These are phyloP conservation scores for Poliocrania exsul DNA, from an alignment of 2,797 vertebrate species.

Conservation along the genomic window DNA sequence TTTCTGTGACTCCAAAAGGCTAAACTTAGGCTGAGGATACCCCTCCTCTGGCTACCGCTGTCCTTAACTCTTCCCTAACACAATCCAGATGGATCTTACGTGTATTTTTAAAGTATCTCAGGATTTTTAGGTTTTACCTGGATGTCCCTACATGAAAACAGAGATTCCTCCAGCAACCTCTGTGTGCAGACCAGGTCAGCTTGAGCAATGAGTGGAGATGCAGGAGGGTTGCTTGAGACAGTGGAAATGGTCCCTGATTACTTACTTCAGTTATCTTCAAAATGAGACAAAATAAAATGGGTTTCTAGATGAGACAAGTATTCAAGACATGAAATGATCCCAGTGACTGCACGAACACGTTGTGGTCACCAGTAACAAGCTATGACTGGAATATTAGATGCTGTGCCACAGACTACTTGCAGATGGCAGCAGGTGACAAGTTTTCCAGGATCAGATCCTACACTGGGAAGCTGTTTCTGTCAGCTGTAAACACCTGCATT, in stretches of 20 bases:
- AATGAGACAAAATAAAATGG: background rate
- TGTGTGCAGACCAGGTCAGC: background rate
- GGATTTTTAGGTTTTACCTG: background rate
- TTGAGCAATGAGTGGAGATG: background rate
- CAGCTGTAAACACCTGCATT: background rate
- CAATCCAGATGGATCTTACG: background rate
- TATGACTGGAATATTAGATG: background rate
- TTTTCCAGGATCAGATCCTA: background rate
- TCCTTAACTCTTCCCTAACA: background rate
- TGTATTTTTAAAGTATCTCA: background rate
- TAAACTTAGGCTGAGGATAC: background rate
- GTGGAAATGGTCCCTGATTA: background rate
- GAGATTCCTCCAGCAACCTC: background rate
- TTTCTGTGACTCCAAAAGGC: background rate
- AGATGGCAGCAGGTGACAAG: slow-evolving; percentile 34
- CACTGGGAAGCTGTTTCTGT: background rate
- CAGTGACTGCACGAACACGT: background rate
- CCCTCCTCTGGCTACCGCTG: background rate
- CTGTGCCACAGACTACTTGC: background rate
- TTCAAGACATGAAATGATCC: background rate
- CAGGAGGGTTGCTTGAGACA: background rate
- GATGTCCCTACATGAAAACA: background rate
- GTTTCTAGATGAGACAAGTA: background rate
- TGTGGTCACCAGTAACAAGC: background rate
- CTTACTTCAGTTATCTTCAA: background rate